phyloP scores from a whole-genome alignment of 2,888 invertebrate species.

The Cantharis rustica region DNA sequence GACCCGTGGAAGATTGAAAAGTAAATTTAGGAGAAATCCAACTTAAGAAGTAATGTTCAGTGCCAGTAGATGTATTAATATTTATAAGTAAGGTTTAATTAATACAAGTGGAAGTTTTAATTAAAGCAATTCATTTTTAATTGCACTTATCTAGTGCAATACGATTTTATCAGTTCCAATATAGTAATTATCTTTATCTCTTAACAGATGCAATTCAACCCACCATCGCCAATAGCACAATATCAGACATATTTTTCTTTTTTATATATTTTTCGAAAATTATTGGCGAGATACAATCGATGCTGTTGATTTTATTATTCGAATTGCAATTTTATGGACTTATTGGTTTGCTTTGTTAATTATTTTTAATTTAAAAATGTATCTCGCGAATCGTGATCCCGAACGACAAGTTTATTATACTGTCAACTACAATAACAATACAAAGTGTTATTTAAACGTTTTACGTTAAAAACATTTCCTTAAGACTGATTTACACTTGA shows the following conservation, averaged over 20 bases:
- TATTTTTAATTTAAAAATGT: not conserved
- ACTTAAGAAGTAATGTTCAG: not conserved
- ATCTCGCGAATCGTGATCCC: not conserved
- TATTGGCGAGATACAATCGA: not conserved
- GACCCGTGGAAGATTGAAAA: not conserved
- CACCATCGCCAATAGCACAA: not conserved
- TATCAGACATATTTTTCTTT: too few species aligned
- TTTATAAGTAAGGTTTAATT: not conserved
- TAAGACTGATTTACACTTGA: constrained; percentile 19
- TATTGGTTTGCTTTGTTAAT: not conserved
- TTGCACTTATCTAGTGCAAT: not conserved
- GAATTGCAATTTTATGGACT: not conserved
- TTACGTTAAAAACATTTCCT: constrained; percentile 18
- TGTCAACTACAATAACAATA: constrained; percentile 16
- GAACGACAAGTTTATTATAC: not conserved
- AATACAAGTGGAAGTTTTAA: not conserved
- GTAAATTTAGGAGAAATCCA: not conserved
- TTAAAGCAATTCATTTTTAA: not conserved
- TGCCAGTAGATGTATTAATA: not conserved
- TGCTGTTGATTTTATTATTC: not conserved
- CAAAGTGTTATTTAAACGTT: constrained; percentile 10
- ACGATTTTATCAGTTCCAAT: not conserved
- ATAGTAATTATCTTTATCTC: not conserved
- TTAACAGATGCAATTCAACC: not conserved
- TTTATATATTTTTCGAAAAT: not conserved